phyloP scores from a whole-genome alignment of 2,113 vertebrate genomes.

The Ammodytes marinus region DNA sequence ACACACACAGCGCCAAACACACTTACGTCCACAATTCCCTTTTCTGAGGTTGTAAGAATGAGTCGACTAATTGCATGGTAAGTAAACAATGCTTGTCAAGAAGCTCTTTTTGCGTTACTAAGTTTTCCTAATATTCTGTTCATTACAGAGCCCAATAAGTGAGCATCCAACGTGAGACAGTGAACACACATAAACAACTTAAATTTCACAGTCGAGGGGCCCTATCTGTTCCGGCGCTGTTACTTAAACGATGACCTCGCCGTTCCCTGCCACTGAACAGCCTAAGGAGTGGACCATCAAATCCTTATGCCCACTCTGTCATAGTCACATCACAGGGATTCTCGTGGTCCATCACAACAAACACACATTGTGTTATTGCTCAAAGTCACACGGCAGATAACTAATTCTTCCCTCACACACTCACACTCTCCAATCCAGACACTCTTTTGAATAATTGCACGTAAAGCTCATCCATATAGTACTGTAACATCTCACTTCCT shows the following conservation, averaged over 20 bases:
- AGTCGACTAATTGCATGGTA: not conserved
- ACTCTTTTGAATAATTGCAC: slow-evolving; percentile 34
- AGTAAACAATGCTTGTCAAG: not conserved
- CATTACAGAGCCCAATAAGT: not conserved
- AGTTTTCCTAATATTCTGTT: not conserved
- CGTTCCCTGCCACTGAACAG: slow-evolving; percentile 60
- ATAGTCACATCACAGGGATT: slow-evolving; percentile 49
- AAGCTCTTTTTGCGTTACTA: not conserved
- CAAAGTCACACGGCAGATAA: slow-evolving; percentile 50
- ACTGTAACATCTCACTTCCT: slow-evolving; percentile 42
- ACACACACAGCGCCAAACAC: not conserved
- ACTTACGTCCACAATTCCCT: not conserved
- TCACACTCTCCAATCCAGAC: slow-evolving; percentile 7
- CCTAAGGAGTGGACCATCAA: slow-evolving; percentile 50
- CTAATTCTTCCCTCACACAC: slow-evolving; percentile 34
- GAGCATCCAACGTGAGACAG: slow-evolving; percentile 9
- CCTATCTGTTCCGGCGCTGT: slow-evolving; percentile 42
- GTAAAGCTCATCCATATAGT: slow-evolving; percentile 30
- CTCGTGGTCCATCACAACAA: slow-evolving; percentile 14
- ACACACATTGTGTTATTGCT: slow-evolving; percentile 56
- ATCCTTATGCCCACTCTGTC: slow-evolving; percentile 33
- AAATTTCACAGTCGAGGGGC: slow-evolving; percentile 39
- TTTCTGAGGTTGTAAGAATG: not conserved
- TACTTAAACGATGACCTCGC: slow-evolving; percentile 54
- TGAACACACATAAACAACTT: slow-evolving; percentile 20